Percentiles rank a stretch among this genome's conserved stretches.
These are phyloP conservation scores for Epinotia nisella DNA, from an alignment of 2,888 invertebrate genomes.

Conservation along the genomic window DNA sequence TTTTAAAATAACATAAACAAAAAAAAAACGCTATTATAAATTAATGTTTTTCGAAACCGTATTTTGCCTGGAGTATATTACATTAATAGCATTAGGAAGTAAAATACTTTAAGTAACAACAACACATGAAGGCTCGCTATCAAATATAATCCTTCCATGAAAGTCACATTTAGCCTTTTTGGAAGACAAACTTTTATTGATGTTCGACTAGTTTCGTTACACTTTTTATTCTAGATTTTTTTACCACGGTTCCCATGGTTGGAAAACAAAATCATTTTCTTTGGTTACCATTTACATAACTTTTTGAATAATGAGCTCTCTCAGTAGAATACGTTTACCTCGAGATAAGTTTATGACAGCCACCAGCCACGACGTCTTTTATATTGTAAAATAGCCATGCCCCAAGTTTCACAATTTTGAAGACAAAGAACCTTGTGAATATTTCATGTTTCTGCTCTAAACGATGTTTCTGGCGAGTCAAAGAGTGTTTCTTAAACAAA, in stretches of 20 bases:
- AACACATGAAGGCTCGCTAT: too few relatives aligned
- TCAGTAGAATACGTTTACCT: constrained; percentile 30
- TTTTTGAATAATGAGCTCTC: constrained; percentile 30
- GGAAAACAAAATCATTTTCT: background rate
- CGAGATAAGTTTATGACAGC: constrained; percentile 59
- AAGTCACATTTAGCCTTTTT: too few relatives aligned
- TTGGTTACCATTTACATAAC: background rate
- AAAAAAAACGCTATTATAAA: too few relatives aligned
- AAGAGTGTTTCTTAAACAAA: constrained; percentile 69
- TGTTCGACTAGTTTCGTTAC: background rate
- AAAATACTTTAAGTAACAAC: too few relatives aligned
- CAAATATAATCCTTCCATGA: background rate
- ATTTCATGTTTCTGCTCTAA: constrained; percentile 72
- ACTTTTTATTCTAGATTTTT: too few relatives aligned
- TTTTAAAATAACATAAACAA: too few relatives aligned
- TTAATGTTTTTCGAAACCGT: too few relatives aligned
- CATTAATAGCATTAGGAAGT: constrained; percentile 11
- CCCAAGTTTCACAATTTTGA: constrained; percentile 70
- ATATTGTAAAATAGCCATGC: constrained; percentile 72
- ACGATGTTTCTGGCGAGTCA: constrained; percentile 63
- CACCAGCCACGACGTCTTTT: constrained; percentile 64
- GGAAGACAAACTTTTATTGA: background rate
- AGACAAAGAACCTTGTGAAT: constrained; percentile 74
- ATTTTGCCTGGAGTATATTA: too few relatives aligned
- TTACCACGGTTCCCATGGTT: background rate